A percentile compares a stretch with the other conserved stretches of the same genome.
Conservation (phyloP, 2,888 invertebrate species). For the Hydropsyche betteni region DNA sequence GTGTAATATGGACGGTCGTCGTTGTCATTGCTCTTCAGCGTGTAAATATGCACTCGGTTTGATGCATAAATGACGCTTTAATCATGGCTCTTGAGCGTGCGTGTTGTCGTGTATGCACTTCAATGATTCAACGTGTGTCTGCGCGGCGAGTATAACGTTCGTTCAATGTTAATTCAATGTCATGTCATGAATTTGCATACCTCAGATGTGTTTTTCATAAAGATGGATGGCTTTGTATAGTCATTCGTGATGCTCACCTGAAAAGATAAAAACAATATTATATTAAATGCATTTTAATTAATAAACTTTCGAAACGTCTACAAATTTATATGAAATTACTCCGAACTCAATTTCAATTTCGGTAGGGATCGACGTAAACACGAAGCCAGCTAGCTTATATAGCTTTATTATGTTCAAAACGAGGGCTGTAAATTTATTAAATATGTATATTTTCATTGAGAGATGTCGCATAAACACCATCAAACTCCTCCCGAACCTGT, state of each 20-base stretch:
- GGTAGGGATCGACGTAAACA: too few species aligned
- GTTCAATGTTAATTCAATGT: too few species aligned
- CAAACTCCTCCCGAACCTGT: conserved; percentile 3
- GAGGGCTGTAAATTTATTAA: conserved; percentile 25
- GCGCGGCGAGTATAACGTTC: neutral
- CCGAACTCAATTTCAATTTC: too few species aligned
- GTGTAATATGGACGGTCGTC: conserved; percentile 15
- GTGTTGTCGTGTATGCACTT: neutral
- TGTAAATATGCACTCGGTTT: conserved; percentile 40
- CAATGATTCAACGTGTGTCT: neutral
- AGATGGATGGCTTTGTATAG: too few species aligned
- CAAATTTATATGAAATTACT: too few species aligned
- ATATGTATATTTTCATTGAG: conserved; percentile 26
- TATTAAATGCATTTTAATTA: too few species aligned
- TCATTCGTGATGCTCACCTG: too few species aligned
- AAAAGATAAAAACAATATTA: too few species aligned
- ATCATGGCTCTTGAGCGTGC: neutral
- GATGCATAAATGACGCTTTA: conserved; percentile 29
- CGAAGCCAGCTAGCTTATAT: too few species aligned
- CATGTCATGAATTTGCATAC: too few species aligned
- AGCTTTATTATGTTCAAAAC: neutral
- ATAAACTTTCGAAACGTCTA: too few species aligned
- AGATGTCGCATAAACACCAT: conserved; percentile 39
- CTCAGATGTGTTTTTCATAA: too few species aligned
- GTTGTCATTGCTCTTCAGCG: conserved; percentile 35